Base-by-base conservation (phyloP, 2,113 vertebrate species). In the Chloropsis cyanopogon region DNA sequence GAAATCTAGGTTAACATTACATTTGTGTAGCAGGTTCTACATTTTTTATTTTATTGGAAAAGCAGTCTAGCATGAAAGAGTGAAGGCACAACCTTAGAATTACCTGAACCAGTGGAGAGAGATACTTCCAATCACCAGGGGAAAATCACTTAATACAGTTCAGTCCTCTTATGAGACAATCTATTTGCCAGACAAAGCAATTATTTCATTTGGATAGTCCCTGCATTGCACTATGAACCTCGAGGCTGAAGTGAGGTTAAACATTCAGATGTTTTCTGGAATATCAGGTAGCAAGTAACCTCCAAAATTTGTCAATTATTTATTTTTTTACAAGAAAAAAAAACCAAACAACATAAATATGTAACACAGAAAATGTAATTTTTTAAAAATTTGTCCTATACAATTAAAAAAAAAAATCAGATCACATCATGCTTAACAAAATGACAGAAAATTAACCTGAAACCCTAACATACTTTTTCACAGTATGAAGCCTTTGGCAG, bases 41-140 rank as follows among this genome's bases (percentile, higher is more conserved):
- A 98, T 98, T 98, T 98, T 98, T 98, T 98, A 98, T 98, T 96
- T 98, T 98, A 98, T 98, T 98, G 97, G 69, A 98, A 98, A 98
- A 93, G 96, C 97, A 98, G 95, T 96, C 95, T 97, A 98, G 97
- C 97, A 97, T 98, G 98, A 97, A 97, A 96, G 97, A 98, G 93
- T 95, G 90, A 97, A 97, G 90, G 95, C 97, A 97, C 88, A 98
- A 94, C 33, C 90, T 85, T 69, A 95, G 97, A 97, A 98, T 98
- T 98, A 98, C 98, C 96, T 98, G 97, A 98, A 97, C 97, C 70
- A 97, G 80, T 81, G 79, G 68, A 97, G 94, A 96, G 52, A 95
- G 85, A 76, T 81, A 95, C 76, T 97, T 93, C 66, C 92, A 92
- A 92, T 88, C 61, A 94, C 59, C 54, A 73, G 31, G 91, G 72